A percentile compares a stretch with the other conserved stretches of the same genome.
These are phyloP conservation scores for Athrips mouffetella DNA, from an alignment of 2,888 invertebrate genomes.

Conservation along the genomic window DNA sequence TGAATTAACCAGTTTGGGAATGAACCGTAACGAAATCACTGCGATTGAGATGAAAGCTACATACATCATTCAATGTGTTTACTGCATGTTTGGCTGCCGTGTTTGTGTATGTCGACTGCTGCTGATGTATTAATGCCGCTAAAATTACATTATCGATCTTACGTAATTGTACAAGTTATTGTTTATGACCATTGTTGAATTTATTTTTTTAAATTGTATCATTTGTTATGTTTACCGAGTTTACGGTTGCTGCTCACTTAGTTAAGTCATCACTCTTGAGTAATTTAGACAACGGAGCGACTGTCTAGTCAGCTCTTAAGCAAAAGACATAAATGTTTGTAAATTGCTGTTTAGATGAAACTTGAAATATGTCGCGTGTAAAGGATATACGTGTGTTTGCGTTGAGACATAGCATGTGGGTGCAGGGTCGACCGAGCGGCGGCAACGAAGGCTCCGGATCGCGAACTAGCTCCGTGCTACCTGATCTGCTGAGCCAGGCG, in stretches of 20 bases:
- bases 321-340: too few relatives aligned
- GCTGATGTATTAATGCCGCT: constrained; percentile 13
- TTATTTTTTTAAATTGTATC: background rate
- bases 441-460: constrained; percentile 81
- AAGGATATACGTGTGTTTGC: background rate
- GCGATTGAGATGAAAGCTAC: constrained; percentile 56
- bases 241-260: too few relatives aligned
- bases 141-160: constrained; percentile 5
- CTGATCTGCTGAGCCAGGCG: constrained; percentile 95
- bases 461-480: constrained; percentile 94
- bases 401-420: background rate
- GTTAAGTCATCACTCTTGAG: too few relatives aligned
- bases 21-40: constrained; percentile 66
- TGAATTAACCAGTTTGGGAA: constrained; percentile 63
- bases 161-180: background rate
- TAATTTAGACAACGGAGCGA: too few relatives aligned
- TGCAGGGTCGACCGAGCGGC: constrained; percentile 65
- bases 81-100: constrained; percentile 65
- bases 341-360: too few relatives aligned
- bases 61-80: constrained; percentile 64
- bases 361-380: too few relatives aligned
- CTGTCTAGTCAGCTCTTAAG: too few relatives aligned
- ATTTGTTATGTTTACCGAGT: background rate
- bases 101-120: constrained; percentile 21
- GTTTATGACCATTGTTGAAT: background rate